Conservation (phyloP, 2,888 invertebrate genomes). For the Pseudococcus jackbeardsleyi region DNA sequence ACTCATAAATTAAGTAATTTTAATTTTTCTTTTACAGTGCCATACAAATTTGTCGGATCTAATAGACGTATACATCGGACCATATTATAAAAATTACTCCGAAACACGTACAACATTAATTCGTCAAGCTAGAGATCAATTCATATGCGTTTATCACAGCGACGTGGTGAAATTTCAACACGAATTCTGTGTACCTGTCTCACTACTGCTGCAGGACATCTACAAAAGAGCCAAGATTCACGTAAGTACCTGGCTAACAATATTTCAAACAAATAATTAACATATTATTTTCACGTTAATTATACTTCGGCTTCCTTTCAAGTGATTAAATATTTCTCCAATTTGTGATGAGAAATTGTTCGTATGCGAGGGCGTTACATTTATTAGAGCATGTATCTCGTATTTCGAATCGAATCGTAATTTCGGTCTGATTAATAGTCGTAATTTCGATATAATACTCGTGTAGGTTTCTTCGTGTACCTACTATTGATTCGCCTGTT, state of each 20-base stretch:
- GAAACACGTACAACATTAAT: slow-evolving; percentile 75
- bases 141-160: slow-evolving; percentile 78
- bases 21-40: background rate
- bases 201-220: slow-evolving; percentile 48
- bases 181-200: slow-evolving; percentile 75
- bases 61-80: slow-evolving; percentile 77
- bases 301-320: background rate
- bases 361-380: background rate
- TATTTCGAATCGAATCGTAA: background rate
- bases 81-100: slow-evolving; percentile 76
- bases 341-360: background rate
- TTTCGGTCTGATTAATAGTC: too few species aligned
- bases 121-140: slow-evolving; percentile 78
- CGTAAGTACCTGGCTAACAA: slow-evolving; percentile 31
- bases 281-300: background rate
- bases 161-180: slow-evolving; percentile 76
- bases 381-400: background rate
- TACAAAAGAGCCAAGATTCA: slow-evolving; percentile 61
- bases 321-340: background rate
- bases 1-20: background rate
- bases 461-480: background rate
- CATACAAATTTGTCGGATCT: slow-evolving; percentile 68
- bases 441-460: background rate
- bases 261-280: background rate
- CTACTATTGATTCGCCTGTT: too few species aligned